Conservation (phyloP, 2,888 invertebrate genomes). For the Tetragnatha montana region DNA sequence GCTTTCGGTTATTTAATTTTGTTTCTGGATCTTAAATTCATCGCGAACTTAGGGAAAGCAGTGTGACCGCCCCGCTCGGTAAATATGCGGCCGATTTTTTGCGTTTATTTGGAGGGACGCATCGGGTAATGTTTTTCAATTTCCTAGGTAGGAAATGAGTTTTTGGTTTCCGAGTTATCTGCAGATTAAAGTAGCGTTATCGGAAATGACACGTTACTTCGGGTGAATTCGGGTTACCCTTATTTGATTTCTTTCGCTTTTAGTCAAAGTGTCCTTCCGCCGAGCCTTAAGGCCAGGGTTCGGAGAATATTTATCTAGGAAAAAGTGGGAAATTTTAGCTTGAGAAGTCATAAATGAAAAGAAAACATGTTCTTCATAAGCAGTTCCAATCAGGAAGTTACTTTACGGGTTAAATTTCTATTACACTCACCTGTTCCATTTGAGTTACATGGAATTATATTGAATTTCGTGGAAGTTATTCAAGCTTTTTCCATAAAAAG, state of each 20-base stretch:
- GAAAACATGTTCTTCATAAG: too few relatives aligned
- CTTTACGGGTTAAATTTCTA: too few relatives aligned
- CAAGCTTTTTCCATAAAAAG: too few relatives aligned
- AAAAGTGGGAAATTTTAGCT: too few relatives aligned
- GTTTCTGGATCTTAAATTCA: constrained; percentile 64
- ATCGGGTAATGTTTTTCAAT: neutral
- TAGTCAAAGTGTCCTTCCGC: neutral
- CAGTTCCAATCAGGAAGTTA: too few relatives aligned
- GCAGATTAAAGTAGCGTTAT: neutral
- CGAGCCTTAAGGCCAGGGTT: too few relatives aligned
- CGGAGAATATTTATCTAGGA: too few relatives aligned
- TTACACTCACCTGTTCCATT: too few relatives aligned
- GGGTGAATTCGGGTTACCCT: neutral
- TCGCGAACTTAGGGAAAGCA: constrained; percentile 49
- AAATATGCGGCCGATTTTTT: constrained; percentile 38
- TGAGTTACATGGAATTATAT: too few relatives aligned
- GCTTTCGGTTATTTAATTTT: constrained; percentile 61
- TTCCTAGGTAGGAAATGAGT: constrained; percentile 4
- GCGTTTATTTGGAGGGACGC: neutral
- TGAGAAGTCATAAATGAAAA: too few relatives aligned
- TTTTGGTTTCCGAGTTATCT: neutral
- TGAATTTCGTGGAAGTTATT: too few relatives aligned
- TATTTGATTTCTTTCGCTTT: neutral
- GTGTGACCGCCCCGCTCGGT: constrained; percentile 24
- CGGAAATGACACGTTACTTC: neutral